Evolutionary conservation across 2,888 invertebrate species (phyloP).

Genomic region (Hypselothyrea guttata): DNA sequence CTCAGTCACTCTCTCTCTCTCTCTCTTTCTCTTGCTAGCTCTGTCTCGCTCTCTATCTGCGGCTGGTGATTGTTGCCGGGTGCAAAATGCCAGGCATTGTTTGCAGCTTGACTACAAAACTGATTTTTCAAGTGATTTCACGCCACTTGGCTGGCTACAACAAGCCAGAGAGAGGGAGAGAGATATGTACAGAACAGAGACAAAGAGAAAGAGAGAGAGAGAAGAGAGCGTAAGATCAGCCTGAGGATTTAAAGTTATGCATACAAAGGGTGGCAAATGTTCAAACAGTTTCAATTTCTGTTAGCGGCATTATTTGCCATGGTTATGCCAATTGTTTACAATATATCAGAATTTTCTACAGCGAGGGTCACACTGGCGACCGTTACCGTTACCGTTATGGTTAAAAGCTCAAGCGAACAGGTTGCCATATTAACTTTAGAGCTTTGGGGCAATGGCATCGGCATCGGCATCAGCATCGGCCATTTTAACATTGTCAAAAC

Average conservation of each 20-base stretch:
- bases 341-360: conserved; percentile 15
- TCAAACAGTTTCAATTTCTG: conserved; percentile 13
- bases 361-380: conserved; percentile 14
- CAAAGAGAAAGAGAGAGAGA: background rate
- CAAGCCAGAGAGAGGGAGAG: conserved; percentile 4
- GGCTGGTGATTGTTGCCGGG: conserved; percentile 22
- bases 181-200: conserved; percentile 12
- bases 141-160: conserved; percentile 41
- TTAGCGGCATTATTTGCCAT: conserved; percentile 58
- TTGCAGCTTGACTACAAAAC: conserved; percentile 44
- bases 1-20: background rate
- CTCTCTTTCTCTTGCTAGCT: too few relatives aligned
- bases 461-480: too few relatives aligned
- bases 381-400: conserved; percentile 1
- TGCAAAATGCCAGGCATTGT: conserved; percentile 51
- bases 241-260: too few relatives aligned
- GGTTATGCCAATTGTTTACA: conserved; percentile 52
- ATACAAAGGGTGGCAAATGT: conserved; percentile 1
- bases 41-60: conserved; percentile 2
- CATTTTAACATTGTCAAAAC: conserved; percentile 40
- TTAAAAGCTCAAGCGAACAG: conserved; percentile 33
- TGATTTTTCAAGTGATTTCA: conserved; percentile 60
- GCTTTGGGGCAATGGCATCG: too few relatives aligned
- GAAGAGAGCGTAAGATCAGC: background rate
- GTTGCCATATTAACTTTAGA: conserved; percentile 44